These are phyloP conservation scores for Anoura caudifer DNA, from an alignment of 2,113 vertebrate genomes.

Conservation along the genomic window DNA sequence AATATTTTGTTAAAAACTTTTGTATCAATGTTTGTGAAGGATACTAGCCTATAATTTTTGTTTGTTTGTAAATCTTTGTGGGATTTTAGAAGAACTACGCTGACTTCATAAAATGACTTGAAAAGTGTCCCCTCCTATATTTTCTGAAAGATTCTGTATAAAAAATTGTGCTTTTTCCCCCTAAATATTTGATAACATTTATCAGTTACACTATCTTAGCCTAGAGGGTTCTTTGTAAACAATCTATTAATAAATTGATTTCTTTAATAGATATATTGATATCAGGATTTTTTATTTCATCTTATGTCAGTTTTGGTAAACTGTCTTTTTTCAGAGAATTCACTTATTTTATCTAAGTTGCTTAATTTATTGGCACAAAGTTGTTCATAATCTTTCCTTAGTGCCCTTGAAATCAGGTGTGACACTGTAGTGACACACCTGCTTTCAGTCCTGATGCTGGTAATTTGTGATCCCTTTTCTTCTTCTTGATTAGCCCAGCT, in stretches of 20 bases:
- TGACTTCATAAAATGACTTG: not conserved
- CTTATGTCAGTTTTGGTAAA: not conserved
- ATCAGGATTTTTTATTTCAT: not conserved
- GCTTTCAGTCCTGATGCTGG: not conserved
- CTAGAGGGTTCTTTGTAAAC: not conserved
- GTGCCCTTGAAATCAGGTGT: not conserved
- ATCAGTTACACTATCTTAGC: not conserved
- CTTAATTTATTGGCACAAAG: not conserved
- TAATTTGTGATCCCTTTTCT: not conserved
- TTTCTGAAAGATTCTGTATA: not conserved
- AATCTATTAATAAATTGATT: not conserved
- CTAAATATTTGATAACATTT: not conserved
- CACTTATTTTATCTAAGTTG: not conserved
- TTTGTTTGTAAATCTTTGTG: not conserved
- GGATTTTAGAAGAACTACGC: not conserved
- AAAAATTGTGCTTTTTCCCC: not conserved
- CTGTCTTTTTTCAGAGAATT: not conserved
- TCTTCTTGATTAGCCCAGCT: not conserved
- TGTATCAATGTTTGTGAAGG: not conserved
- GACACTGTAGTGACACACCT: not conserved
- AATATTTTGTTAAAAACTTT: not conserved
- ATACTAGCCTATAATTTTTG: not conserved
- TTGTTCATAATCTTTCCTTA: not conserved
- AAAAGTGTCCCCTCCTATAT: not conserved
- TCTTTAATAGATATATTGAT: not conserved